A percentile compares a stretch with the other conserved stretches of the same genome.
phyloP scores from a whole-genome alignment of 2,888 invertebrate genomes.

The Drosophila anomalata region DNA sequence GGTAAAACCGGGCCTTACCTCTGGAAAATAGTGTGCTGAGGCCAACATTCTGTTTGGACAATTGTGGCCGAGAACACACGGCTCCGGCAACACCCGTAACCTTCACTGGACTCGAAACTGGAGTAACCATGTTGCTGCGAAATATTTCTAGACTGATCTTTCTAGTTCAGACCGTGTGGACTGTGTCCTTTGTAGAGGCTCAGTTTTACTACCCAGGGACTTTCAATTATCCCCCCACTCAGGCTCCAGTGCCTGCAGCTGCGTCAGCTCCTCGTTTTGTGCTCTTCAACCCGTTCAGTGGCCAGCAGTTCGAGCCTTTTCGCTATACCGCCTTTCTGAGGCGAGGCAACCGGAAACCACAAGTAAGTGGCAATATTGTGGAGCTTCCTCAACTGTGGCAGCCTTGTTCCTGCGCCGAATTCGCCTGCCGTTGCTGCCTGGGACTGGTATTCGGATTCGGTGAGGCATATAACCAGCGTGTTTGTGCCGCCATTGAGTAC shows the following conservation, averaged over 20 bases:
- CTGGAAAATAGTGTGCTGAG: slow-evolving; percentile 17
- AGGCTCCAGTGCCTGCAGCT: neutral
- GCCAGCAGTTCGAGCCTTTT: slow-evolving; percentile 32
- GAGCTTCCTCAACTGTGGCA: slow-evolving; percentile 61
- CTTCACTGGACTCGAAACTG: slow-evolving; percentile 42
- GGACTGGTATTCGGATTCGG: slow-evolving; percentile 52
- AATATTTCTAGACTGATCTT: slow-evolving; percentile 38
- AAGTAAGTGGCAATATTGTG: slow-evolving; percentile 53
- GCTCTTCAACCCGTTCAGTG: slow-evolving; percentile 51
- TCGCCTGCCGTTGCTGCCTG: slow-evolving; percentile 62
- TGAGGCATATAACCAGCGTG: slow-evolving; percentile 37
- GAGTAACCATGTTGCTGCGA: slow-evolving; percentile 45
- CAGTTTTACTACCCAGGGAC: slow-evolving; percentile 5
- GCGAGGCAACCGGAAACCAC: slow-evolving; percentile 9
- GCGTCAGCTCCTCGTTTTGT: slow-evolving; percentile 14
- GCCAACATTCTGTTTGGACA: slow-evolving; percentile 68
- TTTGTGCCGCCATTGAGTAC: slow-evolving; percentile 52
- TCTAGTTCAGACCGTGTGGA: slow-evolving; percentile 7
- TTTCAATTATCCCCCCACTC: slow-evolving; percentile 1
- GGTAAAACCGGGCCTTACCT: slow-evolving; percentile 12
- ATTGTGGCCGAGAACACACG: slow-evolving; percentile 61
- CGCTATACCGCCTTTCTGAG: slow-evolving; percentile 15
- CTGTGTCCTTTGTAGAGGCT: slow-evolving; percentile 37
- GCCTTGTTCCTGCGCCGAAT: slow-evolving; percentile 61
- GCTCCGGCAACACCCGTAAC: slow-evolving; percentile 5